phyloP scores from a whole-genome alignment of 2,113 vertebrate genomes.

The Micromys minutus region DNA sequence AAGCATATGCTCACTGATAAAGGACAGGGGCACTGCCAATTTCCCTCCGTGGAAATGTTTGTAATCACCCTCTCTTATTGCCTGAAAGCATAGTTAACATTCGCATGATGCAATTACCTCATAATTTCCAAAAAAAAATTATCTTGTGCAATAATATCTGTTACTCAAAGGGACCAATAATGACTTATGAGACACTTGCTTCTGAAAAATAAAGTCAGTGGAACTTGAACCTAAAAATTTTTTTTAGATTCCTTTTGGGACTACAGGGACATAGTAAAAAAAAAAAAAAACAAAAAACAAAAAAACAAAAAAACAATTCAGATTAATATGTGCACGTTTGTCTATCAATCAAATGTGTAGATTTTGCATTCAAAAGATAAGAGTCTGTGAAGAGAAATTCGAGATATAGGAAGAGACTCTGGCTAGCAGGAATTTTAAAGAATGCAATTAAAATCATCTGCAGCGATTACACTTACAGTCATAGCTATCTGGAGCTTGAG shows the following conservation, averaged over 20 bases:
- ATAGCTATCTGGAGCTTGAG: background rate
- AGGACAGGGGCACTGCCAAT: background rate
- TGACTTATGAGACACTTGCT: conserved; percentile 11
- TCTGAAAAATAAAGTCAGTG: background rate
- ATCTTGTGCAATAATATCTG: background rate
- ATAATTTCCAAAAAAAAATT: background rate
- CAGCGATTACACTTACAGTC: background rate
- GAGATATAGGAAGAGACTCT: background rate
- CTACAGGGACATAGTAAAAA: conserved; percentile 4
- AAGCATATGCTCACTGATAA: background rate
- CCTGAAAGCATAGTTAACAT: conserved; percentile 21
- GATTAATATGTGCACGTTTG: background rate
- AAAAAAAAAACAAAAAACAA: no score
- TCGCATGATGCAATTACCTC: background rate
- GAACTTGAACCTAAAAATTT: background rate
- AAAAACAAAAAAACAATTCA: no score
- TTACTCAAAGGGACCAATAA: background rate
- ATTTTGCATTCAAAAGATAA: background rate
- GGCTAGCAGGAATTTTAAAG: background rate
- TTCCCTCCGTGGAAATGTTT: background rate
- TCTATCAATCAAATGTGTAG: background rate
- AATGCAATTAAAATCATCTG: background rate
- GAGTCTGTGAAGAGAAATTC: background rate
- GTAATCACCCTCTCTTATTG: background rate
- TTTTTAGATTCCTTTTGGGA: background rate